Evolutionary conservation across 2,888 invertebrate species (phyloP), one percentile per base, ranked within the genome.

Genomic region (Carcina quercana): DNA sequence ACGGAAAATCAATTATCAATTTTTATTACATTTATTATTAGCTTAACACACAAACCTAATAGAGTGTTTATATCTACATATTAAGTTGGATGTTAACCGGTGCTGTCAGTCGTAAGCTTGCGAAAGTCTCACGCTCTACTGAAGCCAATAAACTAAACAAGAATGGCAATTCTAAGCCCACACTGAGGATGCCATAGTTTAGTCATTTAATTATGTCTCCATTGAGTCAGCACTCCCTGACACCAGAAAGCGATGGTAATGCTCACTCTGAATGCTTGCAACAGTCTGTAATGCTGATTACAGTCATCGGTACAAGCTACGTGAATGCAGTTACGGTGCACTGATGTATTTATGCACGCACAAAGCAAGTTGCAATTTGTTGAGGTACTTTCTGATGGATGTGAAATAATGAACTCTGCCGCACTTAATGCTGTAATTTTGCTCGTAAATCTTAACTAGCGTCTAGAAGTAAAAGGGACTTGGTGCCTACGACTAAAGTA

Each of bases 261-360:
- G 63, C 59, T 54, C 60, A 68, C 69, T 69, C 66, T 62, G 41
- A 47, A 59, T 51, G 62, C 62, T 69, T 66, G 55, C 70, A 66
- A 70, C 68, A 64, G 59, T 42, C 59, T 47, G 57, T 62, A 59
- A 65, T 60, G 59, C 62, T 72, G 74, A 76, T 76, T 74, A 75
- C 64, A 71, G 65, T 61, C 67, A 64, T 70, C 55, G 59, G 52
- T 50, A 43, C 53, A 53, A 58, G 47, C 57, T 52, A 35, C 39
- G 54, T 56, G 56, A 66, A 59, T 59, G 63, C 64, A 53, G 53
- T 50, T 53, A 48, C 50, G 47, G 52, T 42, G 47, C 53, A 45
- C 53, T 63, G 55, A 63, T 63, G 62, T 63, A 59, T 58, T 66
- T 60, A 61, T 62, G 57, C 58, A 64, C 50, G 61, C 56, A 59